Conservation (phyloP, 2,113 vertebrate genomes). For the Anolis carolinensis region DNA sequence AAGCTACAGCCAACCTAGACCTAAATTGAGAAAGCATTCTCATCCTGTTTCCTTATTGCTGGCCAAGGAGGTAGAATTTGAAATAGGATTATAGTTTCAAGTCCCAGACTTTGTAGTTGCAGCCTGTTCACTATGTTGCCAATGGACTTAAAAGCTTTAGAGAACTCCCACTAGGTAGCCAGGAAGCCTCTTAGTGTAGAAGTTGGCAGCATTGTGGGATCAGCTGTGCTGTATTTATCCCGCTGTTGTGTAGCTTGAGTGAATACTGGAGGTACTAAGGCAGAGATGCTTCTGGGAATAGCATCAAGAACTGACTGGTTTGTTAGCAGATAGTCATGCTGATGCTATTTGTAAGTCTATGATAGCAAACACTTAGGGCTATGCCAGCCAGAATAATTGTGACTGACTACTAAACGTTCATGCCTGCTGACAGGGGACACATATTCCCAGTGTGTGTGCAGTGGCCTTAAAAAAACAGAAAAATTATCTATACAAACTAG, state of each 20-base stretch:
- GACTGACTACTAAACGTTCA: neutral
- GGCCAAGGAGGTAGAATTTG: slow-evolving; percentile 66
- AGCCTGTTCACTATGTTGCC: slow-evolving; percentile 71
- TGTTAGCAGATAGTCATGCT: slow-evolving; percentile 5
- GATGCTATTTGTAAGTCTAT: neutral
- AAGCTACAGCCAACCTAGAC: slow-evolving; percentile 53
- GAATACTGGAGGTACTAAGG: slow-evolving; percentile 30
- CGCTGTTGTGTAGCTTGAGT: slow-evolving; percentile 41
- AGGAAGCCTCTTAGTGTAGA: slow-evolving; percentile 71
- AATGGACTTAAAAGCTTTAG: slow-evolving; percentile 75
- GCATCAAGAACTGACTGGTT: slow-evolving; percentile 4
- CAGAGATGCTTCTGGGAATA: slow-evolving; percentile 47
- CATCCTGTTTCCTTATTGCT: slow-evolving; percentile 67
- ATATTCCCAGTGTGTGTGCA: neutral
- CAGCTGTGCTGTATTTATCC: slow-evolving; percentile 72
- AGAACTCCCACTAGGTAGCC: slow-evolving; percentile 72
- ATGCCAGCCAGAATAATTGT: neutral
- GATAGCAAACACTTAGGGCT: neutral
- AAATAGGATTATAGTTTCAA: slow-evolving; percentile 73
- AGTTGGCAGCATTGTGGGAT: slow-evolving; percentile 68
- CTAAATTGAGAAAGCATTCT: slow-evolving; percentile 67
- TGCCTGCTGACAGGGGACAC: neutral
- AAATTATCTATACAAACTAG: neutral
- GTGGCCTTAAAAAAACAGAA: slow-evolving; percentile 29
- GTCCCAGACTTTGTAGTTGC: slow-evolving; percentile 70